A percentile compares a stretch with the other conserved stretches of the same genome.
Evolutionary conservation across 1,140 invertebrate species (phyloP).

Genomic region (Pseudomyrmex dendroicus): DNA sequence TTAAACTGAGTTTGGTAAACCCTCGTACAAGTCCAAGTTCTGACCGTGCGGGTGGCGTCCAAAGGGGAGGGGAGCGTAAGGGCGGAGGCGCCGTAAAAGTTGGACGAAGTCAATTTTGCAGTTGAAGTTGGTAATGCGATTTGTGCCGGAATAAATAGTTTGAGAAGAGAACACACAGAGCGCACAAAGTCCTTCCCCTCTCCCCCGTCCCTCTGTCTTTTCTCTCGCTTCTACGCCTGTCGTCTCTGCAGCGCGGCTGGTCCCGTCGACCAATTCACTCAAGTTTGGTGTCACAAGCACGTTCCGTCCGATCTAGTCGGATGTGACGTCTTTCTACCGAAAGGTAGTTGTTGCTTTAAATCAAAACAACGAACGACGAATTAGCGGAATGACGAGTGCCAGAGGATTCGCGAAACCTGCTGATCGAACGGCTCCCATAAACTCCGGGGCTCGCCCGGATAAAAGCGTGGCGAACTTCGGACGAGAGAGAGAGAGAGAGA

Average conservation of each 20-base stretch:
- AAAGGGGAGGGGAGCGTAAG: constrained; percentile 68
- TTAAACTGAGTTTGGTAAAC: constrained; percentile 85
- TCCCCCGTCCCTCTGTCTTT: constrained; percentile 7
- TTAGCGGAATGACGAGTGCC: constrained; percentile 53
- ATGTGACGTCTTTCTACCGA: constrained; percentile 64
- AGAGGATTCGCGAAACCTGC: constrained; percentile 28
- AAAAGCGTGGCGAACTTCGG: not conserved
- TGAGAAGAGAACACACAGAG: constrained; percentile 63
- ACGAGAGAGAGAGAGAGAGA: constrained; percentile 4
- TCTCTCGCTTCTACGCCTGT: constrained; percentile 62
- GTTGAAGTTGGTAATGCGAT: constrained; percentile 85
- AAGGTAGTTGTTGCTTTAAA: constrained; percentile 55
- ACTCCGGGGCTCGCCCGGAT: not conserved
- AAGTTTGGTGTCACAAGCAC: constrained; percentile 71
- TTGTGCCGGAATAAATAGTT: constrained; percentile 85
- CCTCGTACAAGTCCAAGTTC: constrained; percentile 84
- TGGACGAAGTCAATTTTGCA: constrained; percentile 85
- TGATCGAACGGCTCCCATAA: not conserved
- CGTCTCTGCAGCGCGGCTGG: constrained; percentile 56
- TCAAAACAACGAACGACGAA: constrained; percentile 38
- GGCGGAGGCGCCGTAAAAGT: constrained; percentile 83
- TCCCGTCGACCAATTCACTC: constrained; percentile 65
- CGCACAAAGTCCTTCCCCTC: constrained; percentile 41
- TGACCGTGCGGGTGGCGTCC: constrained; percentile 78
- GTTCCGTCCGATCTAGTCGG: constrained; percentile 54